A percentile compares a stretch with the other conserved stretches of the same genome.
Evolutionary conservation across 1,140 invertebrate species (phyloP).

Genomic region (Drosophila pseudoobscura): DNA sequence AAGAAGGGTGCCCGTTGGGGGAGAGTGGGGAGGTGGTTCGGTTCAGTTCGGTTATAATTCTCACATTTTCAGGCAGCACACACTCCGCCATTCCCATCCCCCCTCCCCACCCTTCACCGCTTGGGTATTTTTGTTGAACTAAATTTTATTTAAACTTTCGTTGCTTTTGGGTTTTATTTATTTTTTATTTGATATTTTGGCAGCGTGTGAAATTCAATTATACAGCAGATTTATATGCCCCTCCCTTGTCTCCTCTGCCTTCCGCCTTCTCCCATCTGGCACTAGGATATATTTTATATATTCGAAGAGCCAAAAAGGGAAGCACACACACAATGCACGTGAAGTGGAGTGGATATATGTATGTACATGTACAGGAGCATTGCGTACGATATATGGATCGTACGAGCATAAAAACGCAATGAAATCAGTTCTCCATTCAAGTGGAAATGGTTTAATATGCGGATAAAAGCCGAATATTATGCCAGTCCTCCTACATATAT

Average conservation of each 20-base stretch:
- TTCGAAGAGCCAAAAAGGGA: conserved; percentile 46
- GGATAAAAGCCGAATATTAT: conserved; percentile 69
- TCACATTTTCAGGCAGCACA: conserved; percentile 60
- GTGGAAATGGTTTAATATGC: conserved; percentile 78
- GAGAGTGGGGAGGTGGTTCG: neutral
- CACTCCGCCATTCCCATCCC: neutral
- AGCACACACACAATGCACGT: conserved; percentile 1
- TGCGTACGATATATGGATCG: neutral
- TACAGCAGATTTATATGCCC: conserved; percentile 74
- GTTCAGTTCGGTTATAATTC: conserved; percentile 53
- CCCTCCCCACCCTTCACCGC: neutral
- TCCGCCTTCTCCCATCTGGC: conserved; percentile 21
- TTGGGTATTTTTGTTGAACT: conserved; percentile 77
- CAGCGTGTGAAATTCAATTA: conserved; percentile 81
- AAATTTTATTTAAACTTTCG: conserved; percentile 81
- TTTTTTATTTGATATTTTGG: conserved; percentile 29
- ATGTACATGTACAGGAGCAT: neutral
- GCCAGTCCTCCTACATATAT: conserved; percentile 7
- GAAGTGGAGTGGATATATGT: neutral
- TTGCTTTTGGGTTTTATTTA: conserved; percentile 44
- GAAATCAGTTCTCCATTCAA: conserved; percentile 76
- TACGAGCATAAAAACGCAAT: conserved; percentile 57
- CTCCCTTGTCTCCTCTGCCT: conserved; percentile 2
- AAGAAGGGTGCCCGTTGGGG: neutral
- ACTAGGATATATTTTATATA: conserved; percentile 36